Conservation (phyloP, 1,140 invertebrate species). For the Oryzaephilus surinamensis region DNA sequence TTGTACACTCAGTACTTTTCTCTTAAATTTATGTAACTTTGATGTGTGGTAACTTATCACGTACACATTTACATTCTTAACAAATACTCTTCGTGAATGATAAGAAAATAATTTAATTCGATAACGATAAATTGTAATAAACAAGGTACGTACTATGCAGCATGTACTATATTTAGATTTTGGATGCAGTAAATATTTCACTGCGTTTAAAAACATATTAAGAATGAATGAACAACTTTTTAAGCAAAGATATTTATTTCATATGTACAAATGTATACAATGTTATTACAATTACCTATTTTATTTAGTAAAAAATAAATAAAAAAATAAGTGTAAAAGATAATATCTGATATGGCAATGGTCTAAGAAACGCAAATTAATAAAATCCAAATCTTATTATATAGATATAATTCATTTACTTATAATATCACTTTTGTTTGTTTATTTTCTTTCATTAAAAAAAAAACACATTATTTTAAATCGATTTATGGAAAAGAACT, state of each 20-base stretch:
- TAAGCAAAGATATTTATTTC: conserved; percentile 20
- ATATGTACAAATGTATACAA: conserved; percentile 26
- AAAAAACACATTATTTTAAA: background rate
- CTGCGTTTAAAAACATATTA: no score
- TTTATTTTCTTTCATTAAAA: background rate
- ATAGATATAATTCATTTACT: background rate
- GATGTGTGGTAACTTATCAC: no score
- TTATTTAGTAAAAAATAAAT: background rate
- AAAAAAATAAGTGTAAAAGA: background rate
- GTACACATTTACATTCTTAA: background rate
- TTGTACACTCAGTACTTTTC: no score
- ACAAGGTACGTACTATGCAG: no score
- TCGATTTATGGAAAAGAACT: background rate
- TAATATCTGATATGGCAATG: background rate
- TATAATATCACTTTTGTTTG: background rate
- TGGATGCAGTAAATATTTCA: no score
- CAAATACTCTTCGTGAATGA: background rate
- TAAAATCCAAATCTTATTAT: background rate
- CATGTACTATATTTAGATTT: no score
- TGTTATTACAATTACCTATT: conserved; percentile 8
- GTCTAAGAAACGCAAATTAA: background rate
- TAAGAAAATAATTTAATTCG: background rate
- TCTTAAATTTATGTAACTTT: no score
- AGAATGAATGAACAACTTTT: no score
- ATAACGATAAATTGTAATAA: no score